Evolutionary conservation across 2,797 vertebrate species (phyloP).

Genomic region (Characodon lateralis): DNA sequence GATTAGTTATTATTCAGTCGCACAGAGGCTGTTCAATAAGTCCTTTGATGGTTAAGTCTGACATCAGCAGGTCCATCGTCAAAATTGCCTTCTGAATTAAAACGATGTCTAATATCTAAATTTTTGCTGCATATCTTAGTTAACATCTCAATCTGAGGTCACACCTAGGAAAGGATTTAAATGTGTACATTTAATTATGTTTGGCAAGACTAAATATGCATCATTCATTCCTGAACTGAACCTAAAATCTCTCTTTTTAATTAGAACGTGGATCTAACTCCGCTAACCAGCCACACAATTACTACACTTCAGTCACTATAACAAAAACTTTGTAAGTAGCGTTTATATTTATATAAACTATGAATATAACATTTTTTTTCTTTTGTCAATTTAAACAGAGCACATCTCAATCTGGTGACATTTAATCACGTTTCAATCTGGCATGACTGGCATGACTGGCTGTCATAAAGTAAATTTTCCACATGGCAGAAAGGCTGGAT

Average conservation of each 20-base stretch:
- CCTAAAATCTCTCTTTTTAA: neutral
- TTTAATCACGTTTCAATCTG: neutral
- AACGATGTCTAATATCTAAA: neutral
- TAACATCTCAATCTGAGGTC: neutral
- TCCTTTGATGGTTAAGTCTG: neutral
- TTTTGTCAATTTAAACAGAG: neutral
- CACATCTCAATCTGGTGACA: neutral
- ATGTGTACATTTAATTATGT: too few relatives aligned
- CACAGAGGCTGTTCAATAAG: neutral
- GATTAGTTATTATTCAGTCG: neutral
- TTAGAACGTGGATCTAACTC: neutral
- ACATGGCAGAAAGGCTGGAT: neutral
- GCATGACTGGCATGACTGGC: neutral
- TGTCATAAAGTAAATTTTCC: neutral
- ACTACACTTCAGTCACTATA: neutral
- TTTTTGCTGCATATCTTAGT: neutral
- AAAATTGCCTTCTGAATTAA: neutral
- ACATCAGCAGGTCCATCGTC: neutral
- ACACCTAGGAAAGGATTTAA: neutral
- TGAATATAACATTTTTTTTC: neutral
- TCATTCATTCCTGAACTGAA: neutral
- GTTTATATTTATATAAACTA: neutral
- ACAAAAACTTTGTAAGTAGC: neutral
- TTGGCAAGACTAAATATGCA: too few relatives aligned
- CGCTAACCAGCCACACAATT: neutral